Evolutionary conservation across 1,140 invertebrate genomes (phyloP).

Genomic region (Vollenhovia emeryi): DNA sequence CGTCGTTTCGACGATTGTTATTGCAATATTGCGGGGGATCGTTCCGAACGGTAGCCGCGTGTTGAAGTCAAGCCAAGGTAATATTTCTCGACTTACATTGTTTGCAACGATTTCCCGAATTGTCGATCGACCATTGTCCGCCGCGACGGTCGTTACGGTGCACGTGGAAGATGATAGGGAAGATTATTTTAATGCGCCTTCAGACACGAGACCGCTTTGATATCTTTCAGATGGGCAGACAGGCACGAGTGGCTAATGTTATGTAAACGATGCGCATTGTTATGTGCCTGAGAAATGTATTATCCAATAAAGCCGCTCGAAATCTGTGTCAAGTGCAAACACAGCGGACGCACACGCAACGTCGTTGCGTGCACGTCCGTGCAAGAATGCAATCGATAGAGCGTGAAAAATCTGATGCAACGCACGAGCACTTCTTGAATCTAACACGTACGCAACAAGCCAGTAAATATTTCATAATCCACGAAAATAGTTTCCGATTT

Average conservation of each 20-base stretch:
- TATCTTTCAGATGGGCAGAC: not conserved
- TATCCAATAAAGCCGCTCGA: slow-evolving; percentile 23
- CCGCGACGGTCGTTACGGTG: not conserved
- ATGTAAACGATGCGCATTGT: slow-evolving; percentile 20
- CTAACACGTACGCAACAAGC: not conserved
- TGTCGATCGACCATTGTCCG: not conserved
- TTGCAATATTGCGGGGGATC: slow-evolving; percentile 5
- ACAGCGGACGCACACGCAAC: slow-evolving; percentile 6
- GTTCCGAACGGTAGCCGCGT: not conserved
- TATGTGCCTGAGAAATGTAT: slow-evolving; percentile 37
- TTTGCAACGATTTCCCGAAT: not conserved
- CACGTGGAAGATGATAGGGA: not conserved
- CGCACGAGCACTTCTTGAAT: not conserved
- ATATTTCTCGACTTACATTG: not conserved
- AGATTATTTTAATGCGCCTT: not conserved
- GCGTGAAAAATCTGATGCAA: slow-evolving; percentile 45
- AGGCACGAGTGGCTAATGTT: not conserved
- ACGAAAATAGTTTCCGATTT: not conserved
- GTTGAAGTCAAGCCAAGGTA: not conserved
- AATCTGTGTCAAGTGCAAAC: slow-evolving; percentile 59
- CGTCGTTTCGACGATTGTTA: not conserved
- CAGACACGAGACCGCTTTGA: not conserved
- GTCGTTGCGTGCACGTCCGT: not conserved
- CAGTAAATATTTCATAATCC: not conserved
- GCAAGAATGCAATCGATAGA: slow-evolving; percentile 49